Conservation (phyloP, 64 coral and sea anemone species). For the Porites australiensis region DNA sequence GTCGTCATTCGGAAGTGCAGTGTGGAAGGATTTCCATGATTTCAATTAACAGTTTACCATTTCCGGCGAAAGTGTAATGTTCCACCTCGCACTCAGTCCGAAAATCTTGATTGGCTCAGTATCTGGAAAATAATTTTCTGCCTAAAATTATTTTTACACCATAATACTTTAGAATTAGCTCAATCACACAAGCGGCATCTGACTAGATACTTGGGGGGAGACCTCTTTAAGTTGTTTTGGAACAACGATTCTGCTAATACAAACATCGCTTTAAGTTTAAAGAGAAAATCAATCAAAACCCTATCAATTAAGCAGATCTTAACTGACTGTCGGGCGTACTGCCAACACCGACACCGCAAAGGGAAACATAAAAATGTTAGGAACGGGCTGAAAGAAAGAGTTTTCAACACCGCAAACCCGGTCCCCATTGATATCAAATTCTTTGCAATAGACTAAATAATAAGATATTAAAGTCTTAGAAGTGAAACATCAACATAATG, state of each 20-base stretch:
- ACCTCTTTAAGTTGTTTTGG: no score
- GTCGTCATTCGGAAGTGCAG: background rate
- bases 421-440: background rate
- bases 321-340: background rate
- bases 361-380: constrained; percentile 22
- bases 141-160: no score
- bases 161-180: no score
- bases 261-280: background rate
- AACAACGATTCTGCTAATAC: no score
- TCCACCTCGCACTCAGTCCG: background rate
- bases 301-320: background rate
- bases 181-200: no score
- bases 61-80: constrained; percentile 14
- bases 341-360: background rate
- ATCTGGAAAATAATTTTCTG: no score
- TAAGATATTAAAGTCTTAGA: background rate
- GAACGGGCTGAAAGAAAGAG: background rate
- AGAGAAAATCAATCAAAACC: constrained; percentile 25
- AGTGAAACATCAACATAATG: no score
- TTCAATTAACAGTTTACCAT: background rate
- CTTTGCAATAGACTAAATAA: background rate
- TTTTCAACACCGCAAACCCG: background rate
- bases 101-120: background rate
- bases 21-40: background rate
- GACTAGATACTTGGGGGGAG: no score